These are phyloP conservation scores for Spheniscus mendiculus DNA, from an alignment of 2,113 vertebrate genomes.

Conservation along the genomic window DNA sequence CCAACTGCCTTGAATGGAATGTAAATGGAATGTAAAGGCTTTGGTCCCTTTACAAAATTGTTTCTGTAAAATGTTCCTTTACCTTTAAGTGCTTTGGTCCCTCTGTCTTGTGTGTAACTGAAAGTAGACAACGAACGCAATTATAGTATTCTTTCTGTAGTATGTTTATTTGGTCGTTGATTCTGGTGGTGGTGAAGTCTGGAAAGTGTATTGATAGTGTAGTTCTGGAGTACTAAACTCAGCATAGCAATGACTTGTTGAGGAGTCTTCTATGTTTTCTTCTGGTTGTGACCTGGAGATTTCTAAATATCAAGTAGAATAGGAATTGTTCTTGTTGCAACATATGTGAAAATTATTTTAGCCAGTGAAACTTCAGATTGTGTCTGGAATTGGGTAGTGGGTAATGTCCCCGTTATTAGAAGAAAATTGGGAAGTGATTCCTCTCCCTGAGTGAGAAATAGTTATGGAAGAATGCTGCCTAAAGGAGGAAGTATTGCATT, in stretches of 20 bases:
- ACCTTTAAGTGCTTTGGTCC: not conserved
- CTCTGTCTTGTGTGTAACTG: not conserved
- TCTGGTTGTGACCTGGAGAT: not conserved
- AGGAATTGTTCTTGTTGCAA: not conserved
- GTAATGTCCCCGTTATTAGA: not conserved
- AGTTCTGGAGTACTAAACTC: not conserved
- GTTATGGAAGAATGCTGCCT: not conserved
- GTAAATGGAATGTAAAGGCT: not conserved
- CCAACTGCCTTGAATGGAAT: not conserved
- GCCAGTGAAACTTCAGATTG: not conserved
- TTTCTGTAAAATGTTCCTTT: not conserved
- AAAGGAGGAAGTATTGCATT: not conserved
- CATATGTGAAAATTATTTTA: not conserved
- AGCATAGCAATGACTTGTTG: not conserved
- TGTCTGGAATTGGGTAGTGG: not conserved
- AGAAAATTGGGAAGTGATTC: not conserved
- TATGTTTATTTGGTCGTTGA: not conserved
- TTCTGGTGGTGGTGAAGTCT: not conserved
- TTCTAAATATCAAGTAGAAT: not conserved
- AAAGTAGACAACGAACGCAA: not conserved
- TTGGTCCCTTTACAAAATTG: not conserved
- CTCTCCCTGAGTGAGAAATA: not conserved
- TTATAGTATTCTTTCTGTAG: not conserved
- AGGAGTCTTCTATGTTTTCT: not conserved
- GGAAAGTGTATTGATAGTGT: not conserved